Evolutionary conservation across 1,140 invertebrate genomes (phyloP).

Genomic region (Venustaconcha ellipsiformis): DNA sequence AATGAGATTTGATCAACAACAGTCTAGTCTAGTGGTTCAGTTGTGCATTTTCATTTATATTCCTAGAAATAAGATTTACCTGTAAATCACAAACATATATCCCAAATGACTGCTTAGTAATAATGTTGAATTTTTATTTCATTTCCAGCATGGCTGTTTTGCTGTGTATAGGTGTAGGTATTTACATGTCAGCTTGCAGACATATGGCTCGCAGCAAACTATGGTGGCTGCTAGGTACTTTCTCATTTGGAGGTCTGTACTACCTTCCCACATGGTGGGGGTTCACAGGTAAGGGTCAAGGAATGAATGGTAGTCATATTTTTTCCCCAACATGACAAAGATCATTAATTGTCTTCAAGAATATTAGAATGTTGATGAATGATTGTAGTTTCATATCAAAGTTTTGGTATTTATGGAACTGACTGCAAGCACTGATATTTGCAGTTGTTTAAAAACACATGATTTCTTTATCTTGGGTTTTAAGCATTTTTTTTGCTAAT

Average conservation of each 20-base stretch:
- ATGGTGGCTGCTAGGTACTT: slow-evolving; percentile 57
- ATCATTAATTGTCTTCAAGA: background rate
- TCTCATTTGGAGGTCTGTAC: slow-evolving; percentile 47
- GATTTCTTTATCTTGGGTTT: too few species aligned
- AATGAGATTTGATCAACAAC: too few species aligned
- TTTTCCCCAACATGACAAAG: background rate
- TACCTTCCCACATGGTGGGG: slow-evolving; percentile 57
- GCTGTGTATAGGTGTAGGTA: slow-evolving; percentile 42
- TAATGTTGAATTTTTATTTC: too few species aligned
- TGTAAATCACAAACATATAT: too few species aligned
- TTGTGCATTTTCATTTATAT: too few species aligned
- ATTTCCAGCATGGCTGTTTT: slow-evolving; percentile 7
- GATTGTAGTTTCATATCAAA: background rate
- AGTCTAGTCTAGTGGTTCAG: too few species aligned
- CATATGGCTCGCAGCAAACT: slow-evolving; percentile 38
- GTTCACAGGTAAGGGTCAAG: slow-evolving; percentile 46
- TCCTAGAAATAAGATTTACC: too few species aligned
- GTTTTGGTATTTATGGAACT: background rate
- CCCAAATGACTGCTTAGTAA: too few species aligned
- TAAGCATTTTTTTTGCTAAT: too few species aligned
- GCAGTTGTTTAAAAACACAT: background rate
- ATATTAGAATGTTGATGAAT: background rate
- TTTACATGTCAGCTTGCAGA: slow-evolving; percentile 45
- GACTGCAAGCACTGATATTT: background rate
- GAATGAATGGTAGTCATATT: background rate